phyloP scores from a whole-genome alignment of 2,888 invertebrate species.

The Oscheius sp. region DNA sequence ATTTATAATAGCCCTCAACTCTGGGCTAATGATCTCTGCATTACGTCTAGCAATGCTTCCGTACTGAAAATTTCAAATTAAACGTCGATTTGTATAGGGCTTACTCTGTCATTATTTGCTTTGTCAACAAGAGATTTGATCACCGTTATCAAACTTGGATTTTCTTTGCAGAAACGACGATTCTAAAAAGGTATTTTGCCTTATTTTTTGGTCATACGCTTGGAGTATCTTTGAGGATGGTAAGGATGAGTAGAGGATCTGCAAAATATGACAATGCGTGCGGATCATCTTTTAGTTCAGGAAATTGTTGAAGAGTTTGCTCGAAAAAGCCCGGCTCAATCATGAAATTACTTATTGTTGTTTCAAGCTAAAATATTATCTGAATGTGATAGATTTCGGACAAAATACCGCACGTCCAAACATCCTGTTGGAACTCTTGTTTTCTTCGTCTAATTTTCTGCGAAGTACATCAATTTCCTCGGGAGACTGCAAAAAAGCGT shows the following conservation, averaged over 20 bases:
- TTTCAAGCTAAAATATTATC: background rate
- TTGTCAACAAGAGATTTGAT: background rate
- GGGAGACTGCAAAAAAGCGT: background rate
- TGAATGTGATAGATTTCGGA: too few relatives aligned
- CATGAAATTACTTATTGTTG: too few relatives aligned
- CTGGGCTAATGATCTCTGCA: background rate
- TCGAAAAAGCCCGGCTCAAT: constrained; percentile 7
- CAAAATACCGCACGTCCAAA: background rate
- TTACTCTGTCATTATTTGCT: background rate
- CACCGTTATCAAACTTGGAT: background rate
- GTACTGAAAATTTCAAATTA: background rate
- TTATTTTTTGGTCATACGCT: background rate
- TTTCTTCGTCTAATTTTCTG: background rate
- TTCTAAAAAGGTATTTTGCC: background rate
- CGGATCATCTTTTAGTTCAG: background rate
- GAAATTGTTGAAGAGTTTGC: background rate
- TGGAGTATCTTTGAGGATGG: background rate
- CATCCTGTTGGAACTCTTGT: background rate
- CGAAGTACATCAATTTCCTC: constrained; percentile 8
- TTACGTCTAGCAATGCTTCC: background rate
- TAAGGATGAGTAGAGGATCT: constrained; percentile 8
- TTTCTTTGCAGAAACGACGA: background rate
- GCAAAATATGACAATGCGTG: constrained; percentile 9
- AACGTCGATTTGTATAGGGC: background rate
- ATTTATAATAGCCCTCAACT: background rate